Evolutionary conservation across 2,888 invertebrate genomes (phyloP).

Genomic region (Paralinhomoeus sp.): DNA sequence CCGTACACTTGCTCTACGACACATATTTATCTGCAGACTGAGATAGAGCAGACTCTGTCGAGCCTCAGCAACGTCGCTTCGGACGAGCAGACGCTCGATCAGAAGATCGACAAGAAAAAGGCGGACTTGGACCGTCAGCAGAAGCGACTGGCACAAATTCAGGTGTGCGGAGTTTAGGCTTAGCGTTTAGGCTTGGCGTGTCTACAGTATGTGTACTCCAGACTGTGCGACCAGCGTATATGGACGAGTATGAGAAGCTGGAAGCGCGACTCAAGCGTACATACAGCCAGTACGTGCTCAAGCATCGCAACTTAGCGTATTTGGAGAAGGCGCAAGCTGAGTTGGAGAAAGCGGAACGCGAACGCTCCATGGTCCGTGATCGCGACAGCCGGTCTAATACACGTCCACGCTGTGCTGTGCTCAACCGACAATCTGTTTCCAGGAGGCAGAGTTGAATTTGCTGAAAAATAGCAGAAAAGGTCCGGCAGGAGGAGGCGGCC

Average conservation of each 20-base stretch:
- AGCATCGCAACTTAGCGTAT: conserved; percentile 64
- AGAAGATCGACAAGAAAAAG: conserved; percentile 68
- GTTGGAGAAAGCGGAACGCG: conserved; percentile 50
- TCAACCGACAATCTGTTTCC: conserved; percentile 2
- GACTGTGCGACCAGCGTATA: conserved; percentile 54
- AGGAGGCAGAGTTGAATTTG: conserved; percentile 34
- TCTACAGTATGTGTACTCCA: too few species aligned
- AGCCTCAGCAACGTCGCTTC: conserved; percentile 62
- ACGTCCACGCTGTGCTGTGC: conserved; percentile 30
- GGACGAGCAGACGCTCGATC: conserved; percentile 64
- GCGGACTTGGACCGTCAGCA: conserved; percentile 73
- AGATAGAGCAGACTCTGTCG: conserved; percentile 42
- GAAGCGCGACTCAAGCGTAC: conserved; percentile 59
- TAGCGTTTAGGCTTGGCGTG: too few species aligned
- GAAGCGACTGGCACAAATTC: conserved; percentile 69
- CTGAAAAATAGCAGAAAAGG: conserved; percentile 36
- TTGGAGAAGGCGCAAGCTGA: conserved; percentile 64
- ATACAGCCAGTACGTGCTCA: conserved; percentile 63
- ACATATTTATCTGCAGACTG: conserved; percentile 30
- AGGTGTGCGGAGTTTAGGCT: too few species aligned
- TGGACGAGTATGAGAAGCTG: conserved; percentile 73
- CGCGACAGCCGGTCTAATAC: conserved; percentile 6
- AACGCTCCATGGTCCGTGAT: conserved; percentile 42
- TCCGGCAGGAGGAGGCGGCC: conserved; percentile 33
- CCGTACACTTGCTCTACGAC: too few species aligned